Base-by-base conservation (phyloP, 1,140 invertebrate genomes). In the Parapsyche elsis region DNA sequence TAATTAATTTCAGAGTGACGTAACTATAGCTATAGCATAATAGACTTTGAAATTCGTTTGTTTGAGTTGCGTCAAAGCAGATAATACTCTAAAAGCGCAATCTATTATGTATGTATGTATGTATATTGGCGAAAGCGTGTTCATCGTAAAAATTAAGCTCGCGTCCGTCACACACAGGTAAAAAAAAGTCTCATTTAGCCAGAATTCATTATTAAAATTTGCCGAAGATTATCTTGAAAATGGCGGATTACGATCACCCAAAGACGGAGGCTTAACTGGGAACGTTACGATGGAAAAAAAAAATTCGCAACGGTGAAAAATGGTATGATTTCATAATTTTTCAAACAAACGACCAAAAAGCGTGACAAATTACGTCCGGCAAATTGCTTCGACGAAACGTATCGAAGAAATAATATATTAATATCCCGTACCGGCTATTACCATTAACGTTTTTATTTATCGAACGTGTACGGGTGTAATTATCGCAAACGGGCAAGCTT, bases 241-340 rank as follows among this genome's bases (percentile, higher is more conserved):
- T 16, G 57, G 57, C 5, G 21, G 57, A 61, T 61, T 61, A 61
- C 16, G 16, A 61, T 9, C n/a, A 16, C n/a, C 57, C 9, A 38
- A 38, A 38, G 30, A 7, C 30, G 30, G 30, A 38, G 7, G 30
- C 30, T 38, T 38, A 38, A 7, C 30, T 7, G 2, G 30, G 30
- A 38, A 7, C 30, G n/a, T n/a, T n/a, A 46, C 9, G 59, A 67
- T 26, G 45, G 57, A 75, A 46, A 57, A 75, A 10, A 26, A 57
- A 75, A 75, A 57, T 75, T 75, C 73, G 57, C 57, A 46, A 57
- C 73, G 45, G 45, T 75, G 73, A 75, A 75, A 57, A 75, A 75
- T 73, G 45, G 79, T 67, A 80, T 80, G 71, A 80, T 80, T 80
- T 74, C 79, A 74, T 74, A 75, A 80, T 80, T 75, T 80, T 75